Base-by-base conservation (phyloP, 2,113 vertebrate genomes). In the Spea multiplicata region DNA sequence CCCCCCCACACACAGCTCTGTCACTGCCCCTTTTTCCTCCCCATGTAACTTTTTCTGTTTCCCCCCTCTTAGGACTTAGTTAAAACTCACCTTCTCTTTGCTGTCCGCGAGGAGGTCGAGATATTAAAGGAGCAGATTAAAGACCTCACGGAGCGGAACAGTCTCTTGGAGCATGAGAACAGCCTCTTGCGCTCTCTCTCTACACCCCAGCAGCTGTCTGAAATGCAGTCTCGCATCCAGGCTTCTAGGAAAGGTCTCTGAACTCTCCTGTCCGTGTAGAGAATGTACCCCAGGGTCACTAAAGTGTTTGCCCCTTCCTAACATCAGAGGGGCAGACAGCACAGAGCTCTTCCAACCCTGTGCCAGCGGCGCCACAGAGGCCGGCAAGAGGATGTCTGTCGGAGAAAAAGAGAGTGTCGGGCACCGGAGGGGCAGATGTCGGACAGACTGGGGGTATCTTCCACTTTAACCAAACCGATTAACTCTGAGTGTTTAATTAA, bases 51-150 rank as follows among this genome's bases (percentile, higher is more conserved):
- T 44, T 6, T 6, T 30, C 53, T 6, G 44, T 17, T 62, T 46
- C 44, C 68, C 30, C 69, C 49, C 16, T 9, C 62, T 44, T 76
- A 94, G 93, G 92, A 94, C 83, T 87, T 94, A 86, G 93, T 93
- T 52, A 94, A 94, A 82, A 91, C 87, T 82, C 93, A 94, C 84
- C 84, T 94, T 85, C 91, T 94, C 89, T 87, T 92, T 73, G 91
- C 92, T 0, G 93, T 95, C 49, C 89, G 91, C 57, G 92, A 94
- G 75, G 93, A 94, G 83, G 92, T 94, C 74, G 92, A 94, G 81
- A 82, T 92, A 49, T 85, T 95, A 44, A 88, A 84, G 75, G 92
- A 92, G 17, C 91, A 92, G 83, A 93, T 95, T 83, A 89, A 86
- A 74, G 91, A 93, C 2, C 88, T 94, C 55, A 85, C 90, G 0